Evolutionary conservation across 2,113 vertebrate genomes (phyloP).

Genomic region (Pelecanus crispus): DNA sequence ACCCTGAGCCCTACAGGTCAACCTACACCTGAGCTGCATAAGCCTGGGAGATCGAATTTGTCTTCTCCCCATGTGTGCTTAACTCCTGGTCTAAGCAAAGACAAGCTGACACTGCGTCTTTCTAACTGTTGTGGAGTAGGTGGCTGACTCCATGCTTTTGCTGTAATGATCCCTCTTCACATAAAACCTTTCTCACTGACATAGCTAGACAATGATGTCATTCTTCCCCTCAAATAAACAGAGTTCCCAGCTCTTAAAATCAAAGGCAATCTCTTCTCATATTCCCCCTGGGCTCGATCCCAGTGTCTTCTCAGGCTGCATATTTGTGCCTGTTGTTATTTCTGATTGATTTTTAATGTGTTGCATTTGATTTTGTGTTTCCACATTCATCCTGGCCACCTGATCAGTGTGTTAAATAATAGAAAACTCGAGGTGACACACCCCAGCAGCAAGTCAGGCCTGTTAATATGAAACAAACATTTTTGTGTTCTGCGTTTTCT

Average conservation of each 20-base stretch:
- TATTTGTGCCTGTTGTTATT: background rate
- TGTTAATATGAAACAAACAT: background rate
- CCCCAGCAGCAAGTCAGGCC: background rate
- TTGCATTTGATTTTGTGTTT: background rate
- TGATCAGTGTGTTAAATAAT: background rate
- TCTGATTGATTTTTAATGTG: background rate
- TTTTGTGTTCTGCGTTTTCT: background rate
- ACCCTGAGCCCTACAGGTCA: background rate
- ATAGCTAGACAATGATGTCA: conserved; percentile 4
- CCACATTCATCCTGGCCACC: background rate
- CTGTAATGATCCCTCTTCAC: background rate
- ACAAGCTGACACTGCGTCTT: background rate
- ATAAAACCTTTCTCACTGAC: background rate
- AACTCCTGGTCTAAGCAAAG: background rate
- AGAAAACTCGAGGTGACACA: background rate
- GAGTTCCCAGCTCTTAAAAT: conserved; percentile 10
- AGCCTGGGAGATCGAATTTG: background rate
- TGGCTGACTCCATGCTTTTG: background rate
- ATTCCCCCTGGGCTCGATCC: background rate
- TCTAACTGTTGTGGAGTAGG: background rate
- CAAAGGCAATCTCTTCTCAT: background rate
- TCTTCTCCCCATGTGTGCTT: background rate
- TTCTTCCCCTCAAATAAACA: conserved; percentile 1
- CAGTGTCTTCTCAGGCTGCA: background rate
- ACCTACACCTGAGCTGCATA: background rate